These are phyloP conservation scores for Lydus trimaculatus DNA, from an alignment of 2,888 invertebrate species.

Conservation along the genomic window DNA sequence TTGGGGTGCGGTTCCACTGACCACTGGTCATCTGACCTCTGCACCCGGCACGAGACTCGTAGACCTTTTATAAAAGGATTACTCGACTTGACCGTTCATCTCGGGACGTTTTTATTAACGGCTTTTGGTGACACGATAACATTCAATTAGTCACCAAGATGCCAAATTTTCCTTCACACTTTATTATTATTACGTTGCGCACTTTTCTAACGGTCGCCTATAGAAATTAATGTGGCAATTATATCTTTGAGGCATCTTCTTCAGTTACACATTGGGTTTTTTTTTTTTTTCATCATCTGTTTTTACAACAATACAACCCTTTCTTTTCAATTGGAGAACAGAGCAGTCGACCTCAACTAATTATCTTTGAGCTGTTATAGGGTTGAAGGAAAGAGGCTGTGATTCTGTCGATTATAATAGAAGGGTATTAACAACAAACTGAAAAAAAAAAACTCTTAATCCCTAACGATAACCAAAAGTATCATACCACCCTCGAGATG, in stretches of 20 bases:
- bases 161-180: not conserved
- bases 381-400: not conserved
- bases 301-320: conserved; percentile 1
- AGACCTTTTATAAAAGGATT: conserved; percentile 54
- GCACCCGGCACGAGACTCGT: conserved; percentile 52
- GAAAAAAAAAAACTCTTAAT: not conserved
- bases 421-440: not conserved
- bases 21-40: conserved; percentile 54
- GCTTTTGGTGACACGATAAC: conserved; percentile 27
- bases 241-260: not conserved
- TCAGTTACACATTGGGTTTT: not conserved
- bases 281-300: not conserved
- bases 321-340: not conserved
- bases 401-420: not conserved
- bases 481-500: conserved; percentile 17
- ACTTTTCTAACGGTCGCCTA: not conserved
- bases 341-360: conserved; percentile 31
- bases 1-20: conserved; percentile 39
- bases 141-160: conserved; percentile 29
- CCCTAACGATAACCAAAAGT: not conserved
- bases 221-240: not conserved
- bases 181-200: not conserved
- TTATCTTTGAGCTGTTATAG: conserved; percentile 15
- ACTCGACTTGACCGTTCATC: conserved; percentile 42
- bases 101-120: conserved; percentile 35